Conservation (phyloP, 2,888 invertebrate genomes). For the Melanotus villosus region DNA sequence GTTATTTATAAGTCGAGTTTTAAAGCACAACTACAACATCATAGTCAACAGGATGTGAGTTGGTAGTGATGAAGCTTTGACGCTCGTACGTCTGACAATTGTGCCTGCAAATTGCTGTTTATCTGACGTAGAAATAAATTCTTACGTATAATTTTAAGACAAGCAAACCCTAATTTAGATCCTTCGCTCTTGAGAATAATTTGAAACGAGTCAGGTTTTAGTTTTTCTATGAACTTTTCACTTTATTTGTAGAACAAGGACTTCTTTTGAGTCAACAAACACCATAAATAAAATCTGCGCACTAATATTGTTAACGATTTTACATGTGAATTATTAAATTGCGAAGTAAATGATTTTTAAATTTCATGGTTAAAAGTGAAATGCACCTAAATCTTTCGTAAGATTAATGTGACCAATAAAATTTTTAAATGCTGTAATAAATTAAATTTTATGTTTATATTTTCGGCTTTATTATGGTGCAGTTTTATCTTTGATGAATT, state of each 20-base stretch:
- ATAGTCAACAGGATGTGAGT: constrained; percentile 30
- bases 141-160: not conserved
- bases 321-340: too few relatives aligned
- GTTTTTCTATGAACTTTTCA: not conserved
- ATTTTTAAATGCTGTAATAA: too few relatives aligned
- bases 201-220: not conserved
- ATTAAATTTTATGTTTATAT: too few relatives aligned
- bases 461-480: too few relatives aligned
- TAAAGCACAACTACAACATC: not conserved
- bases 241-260: constrained; percentile 1
- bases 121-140: not conserved
- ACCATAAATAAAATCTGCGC: too few relatives aligned
- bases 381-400: too few relatives aligned
- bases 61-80: constrained; percentile 20
- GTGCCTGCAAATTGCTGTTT: not conserved
- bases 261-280: too few relatives aligned
- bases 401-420: too few relatives aligned
- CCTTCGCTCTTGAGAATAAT: not conserved
- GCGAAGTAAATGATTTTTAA: too few relatives aligned
- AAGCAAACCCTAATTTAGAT: not conserved
- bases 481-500: too few relatives aligned
- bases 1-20: not conserved
- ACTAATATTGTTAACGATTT: too few relatives aligned
- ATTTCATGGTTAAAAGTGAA: too few relatives aligned
- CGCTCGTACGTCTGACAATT: constrained; percentile 8